These are phyloP conservation scores for Trichosurus vulpecula DNA, from an alignment of 2,797 vertebrate species.

Conservation along the genomic window DNA sequence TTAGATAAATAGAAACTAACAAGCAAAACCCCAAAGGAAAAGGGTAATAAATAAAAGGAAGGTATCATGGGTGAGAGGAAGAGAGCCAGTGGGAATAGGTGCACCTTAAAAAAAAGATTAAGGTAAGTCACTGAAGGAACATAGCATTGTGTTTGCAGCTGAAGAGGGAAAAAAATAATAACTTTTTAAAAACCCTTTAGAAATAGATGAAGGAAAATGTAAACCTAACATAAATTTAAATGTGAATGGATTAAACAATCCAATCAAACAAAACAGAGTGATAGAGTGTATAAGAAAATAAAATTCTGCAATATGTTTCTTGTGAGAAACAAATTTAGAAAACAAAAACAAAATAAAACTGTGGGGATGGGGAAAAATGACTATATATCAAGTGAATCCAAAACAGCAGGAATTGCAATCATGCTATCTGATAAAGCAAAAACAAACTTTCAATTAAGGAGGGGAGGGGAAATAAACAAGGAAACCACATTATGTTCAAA, in stretches of 20 bases:
- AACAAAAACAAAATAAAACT: not conserved
- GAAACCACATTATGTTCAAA: too few species aligned
- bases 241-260: not conserved
- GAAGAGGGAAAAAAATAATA: not conserved
- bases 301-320: not conserved
- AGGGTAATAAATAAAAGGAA: not conserved
- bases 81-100: not conserved
- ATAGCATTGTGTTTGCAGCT: not conserved
- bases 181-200: not conserved
- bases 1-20: not conserved
- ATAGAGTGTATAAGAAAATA: not conserved
- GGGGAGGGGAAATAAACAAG: too few species aligned
- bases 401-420: not conserved
- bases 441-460: not conserved
- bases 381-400: not conserved
- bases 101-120: not conserved
- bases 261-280: not conserved
- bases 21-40: not conserved
- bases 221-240: not conserved
- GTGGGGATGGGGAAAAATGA: not conserved
- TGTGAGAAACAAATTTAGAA: not conserved
- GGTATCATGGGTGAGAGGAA: not conserved
- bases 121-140: not conserved
- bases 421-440: not conserved
- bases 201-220: not conserved